These are phyloP conservation scores for Gallinago stenura DNA, from an alignment of 2,797 vertebrate species.

Conservation along the genomic window DNA sequence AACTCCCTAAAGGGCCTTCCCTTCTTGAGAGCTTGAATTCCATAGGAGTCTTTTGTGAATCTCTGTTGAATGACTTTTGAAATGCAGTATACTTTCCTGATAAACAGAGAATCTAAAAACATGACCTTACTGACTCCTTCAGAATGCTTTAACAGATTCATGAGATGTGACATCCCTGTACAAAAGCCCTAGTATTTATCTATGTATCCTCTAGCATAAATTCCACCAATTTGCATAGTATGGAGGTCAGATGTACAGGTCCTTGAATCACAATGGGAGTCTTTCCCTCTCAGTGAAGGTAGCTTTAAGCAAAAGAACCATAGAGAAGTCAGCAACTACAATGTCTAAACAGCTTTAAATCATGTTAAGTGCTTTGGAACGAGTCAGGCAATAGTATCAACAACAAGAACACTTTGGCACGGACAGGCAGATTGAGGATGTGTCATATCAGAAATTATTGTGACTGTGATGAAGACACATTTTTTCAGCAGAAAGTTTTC, in stretches of 20 bases:
- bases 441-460: background rate
- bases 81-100: background rate
- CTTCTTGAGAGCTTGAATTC: background rate
- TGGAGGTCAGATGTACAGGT: background rate
- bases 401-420: background rate
- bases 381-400: background rate
- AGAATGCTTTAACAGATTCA: background rate
- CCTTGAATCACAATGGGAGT: background rate
- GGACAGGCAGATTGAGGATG: background rate
- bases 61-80: background rate
- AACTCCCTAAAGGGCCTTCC: background rate
- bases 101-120: background rate
- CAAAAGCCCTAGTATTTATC: background rate
- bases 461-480: background rate
- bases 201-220: background rate
- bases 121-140: background rate
- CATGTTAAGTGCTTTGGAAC: background rate
- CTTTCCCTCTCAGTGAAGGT: background rate
- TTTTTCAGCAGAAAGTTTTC: background rate
- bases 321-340: background rate
- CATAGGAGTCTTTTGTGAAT: background rate
- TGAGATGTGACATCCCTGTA: background rate
- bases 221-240: background rate
- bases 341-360: background rate
- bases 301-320: background rate